Conservation (phyloP, 23 tunicate genomes). For the Oikopleura vanhoeffeni region DNA sequence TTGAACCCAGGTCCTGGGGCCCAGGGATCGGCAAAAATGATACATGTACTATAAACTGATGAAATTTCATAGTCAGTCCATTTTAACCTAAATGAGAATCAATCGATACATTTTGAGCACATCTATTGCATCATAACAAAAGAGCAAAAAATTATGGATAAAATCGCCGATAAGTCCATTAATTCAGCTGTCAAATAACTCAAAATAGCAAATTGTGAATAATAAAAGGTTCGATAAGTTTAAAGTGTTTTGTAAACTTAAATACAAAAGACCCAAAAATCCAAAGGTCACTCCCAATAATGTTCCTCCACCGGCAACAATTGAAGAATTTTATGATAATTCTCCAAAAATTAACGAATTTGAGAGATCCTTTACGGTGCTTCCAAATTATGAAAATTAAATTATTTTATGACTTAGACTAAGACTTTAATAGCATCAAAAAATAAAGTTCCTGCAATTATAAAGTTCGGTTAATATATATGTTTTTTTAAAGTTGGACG, state of each 20-base stretch:
- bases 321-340: constrained; percentile 56
- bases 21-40: too few species aligned
- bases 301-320: constrained; percentile 42
- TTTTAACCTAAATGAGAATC: too few species aligned
- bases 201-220: constrained; percentile 51
- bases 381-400: too few species aligned
- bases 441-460: too few species aligned
- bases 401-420: too few species aligned
- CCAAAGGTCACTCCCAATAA: constrained; percentile 52
- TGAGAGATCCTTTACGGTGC: too few species aligned
- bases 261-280: constrained; percentile 63
- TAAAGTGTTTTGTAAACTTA: constrained; percentile 39
- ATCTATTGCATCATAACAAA: background rate
- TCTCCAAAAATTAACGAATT: constrained; percentile 30
- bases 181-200: constrained; percentile 73
- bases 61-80: too few species aligned
- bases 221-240: constrained; percentile 62
- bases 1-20: too few species aligned
- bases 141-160: background rate
- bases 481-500: too few species aligned
- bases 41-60: too few species aligned
- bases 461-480: too few species aligned
- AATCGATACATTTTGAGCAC: background rate
- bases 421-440: too few species aligned
- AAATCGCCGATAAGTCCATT: constrained; percentile 70